Percentiles rank a stretch among this genome's conserved stretches.
These are phyloP conservation scores for Eudasyphora cyanicolor DNA, from an alignment of 2,888 invertebrate species.

Conservation along the genomic window DNA sequence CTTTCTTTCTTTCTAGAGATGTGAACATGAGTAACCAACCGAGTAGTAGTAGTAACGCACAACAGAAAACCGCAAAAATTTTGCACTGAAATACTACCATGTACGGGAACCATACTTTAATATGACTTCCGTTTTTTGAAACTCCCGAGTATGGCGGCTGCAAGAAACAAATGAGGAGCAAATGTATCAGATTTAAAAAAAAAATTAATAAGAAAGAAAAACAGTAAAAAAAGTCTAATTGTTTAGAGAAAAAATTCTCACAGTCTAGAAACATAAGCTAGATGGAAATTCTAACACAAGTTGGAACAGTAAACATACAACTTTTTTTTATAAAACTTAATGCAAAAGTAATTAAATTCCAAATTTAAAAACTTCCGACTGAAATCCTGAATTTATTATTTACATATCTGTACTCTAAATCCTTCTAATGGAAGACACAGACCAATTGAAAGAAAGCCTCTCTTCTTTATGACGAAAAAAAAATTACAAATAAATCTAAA, in stretches of 20 bases:
- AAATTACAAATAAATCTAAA: too few species aligned
- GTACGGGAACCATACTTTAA: neutral
- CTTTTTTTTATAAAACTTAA: too few species aligned
- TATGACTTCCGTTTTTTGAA: slow-evolving; percentile 14
- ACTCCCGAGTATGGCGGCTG: neutral
- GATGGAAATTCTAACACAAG: neutral
- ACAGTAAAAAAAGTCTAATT: neutral
- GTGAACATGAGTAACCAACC: neutral
- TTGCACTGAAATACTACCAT: neutral
- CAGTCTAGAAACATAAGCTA: neutral
- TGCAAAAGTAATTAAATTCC: too few species aligned
- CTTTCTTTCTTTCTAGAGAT: neutral
- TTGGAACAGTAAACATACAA: neutral
- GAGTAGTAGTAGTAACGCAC: too few species aligned
- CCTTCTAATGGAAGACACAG: too few species aligned
- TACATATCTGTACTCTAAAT: too few species aligned
- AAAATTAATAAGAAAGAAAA: too few species aligned
- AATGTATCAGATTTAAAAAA: neutral
- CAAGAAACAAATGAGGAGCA: neutral
- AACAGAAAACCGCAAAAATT: slow-evolving; percentile 10
- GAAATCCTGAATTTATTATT: too few species aligned
- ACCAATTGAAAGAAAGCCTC: too few species aligned
- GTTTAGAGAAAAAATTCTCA: neutral
- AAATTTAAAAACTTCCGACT: too few species aligned
- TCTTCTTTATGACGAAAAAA: too few species aligned